Percentiles rank a stretch among this genome's conserved stretches.
Conservation (phyloP, 2,888 invertebrate species). For the Galerucella pusilla region DNA sequence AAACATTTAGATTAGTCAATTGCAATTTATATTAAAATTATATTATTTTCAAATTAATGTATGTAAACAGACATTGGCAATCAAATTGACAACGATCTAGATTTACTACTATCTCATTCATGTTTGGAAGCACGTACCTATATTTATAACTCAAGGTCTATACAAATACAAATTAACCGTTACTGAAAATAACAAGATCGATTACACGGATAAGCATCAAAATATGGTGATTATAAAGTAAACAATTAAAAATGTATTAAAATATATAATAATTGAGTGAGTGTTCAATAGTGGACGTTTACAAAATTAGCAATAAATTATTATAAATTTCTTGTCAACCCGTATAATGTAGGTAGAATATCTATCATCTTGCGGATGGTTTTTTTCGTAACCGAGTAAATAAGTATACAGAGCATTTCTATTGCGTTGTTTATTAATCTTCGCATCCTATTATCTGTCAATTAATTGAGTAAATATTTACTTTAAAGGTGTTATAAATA, state of each 20-base stretch:
- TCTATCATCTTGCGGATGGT: no score
- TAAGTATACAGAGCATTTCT: not conserved
- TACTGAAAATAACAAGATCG: conserved; percentile 4
- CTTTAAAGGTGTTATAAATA: not conserved
- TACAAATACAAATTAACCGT: not conserved
- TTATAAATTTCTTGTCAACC: no score
- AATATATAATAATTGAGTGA: not conserved
- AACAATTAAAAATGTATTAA: not conserved
- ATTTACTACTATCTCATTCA: conserved; percentile 6
- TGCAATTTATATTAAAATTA: no score
- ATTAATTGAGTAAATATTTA: not conserved
- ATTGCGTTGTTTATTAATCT: not conserved
- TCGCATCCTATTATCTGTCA: not conserved
- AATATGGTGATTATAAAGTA: not conserved
- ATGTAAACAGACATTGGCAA: not conserved
- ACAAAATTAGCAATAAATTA: no score
- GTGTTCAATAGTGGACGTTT: no score
- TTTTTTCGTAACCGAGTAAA: no score
- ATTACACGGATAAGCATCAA: not conserved
- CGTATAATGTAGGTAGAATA: no score
- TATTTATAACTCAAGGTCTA: conserved; percentile 14
- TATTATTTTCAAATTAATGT: not conserved
- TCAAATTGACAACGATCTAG: not conserved
- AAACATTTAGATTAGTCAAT: no score
- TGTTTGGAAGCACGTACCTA: not conserved